phyloP scores from a whole-genome alignment of 1,140 invertebrate genomes.

The Philopotamus ludificatus region DNA sequence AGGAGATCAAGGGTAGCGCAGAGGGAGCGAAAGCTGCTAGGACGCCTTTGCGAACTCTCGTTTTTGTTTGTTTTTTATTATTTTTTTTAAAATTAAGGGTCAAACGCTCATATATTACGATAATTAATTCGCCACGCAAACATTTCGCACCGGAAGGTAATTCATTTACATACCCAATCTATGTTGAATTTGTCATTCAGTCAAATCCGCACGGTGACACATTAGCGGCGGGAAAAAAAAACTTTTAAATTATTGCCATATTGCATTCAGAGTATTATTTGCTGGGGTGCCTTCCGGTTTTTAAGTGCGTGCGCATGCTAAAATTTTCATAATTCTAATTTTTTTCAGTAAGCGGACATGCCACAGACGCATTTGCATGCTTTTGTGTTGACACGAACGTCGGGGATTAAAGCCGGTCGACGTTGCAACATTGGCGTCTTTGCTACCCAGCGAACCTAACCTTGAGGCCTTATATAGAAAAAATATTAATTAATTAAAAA shows the following conservation, averaged over 20 bases:
- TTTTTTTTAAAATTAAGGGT: too few relatives aligned
- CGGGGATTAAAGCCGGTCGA: neutral
- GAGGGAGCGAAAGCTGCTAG: neutral
- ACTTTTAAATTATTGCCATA: neutral
- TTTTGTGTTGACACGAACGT: neutral
- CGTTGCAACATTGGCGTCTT: neutral
- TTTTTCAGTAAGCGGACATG: neutral
- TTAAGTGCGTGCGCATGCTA: neutral
- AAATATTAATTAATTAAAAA: too few relatives aligned
- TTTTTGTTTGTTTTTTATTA: too few relatives aligned
- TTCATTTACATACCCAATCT: too few relatives aligned
- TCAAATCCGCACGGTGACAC: too few relatives aligned
- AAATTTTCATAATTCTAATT: neutral
- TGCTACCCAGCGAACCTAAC: neutral
- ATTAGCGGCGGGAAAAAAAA: neutral
- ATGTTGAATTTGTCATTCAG: too few relatives aligned
- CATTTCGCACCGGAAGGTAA: too few relatives aligned
- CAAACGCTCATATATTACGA: too few relatives aligned
- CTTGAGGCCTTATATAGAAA: neutral
- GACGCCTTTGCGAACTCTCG: neutral
- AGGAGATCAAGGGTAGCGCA: too few relatives aligned
- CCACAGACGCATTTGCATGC: neutral
- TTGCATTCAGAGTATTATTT: neutral
- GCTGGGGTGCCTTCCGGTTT: neutral
- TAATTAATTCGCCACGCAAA: too few relatives aligned